Evolutionary conservation across 1,140 invertebrate genomes (phyloP).

Genomic region (Trachelipus rathkii): DNA sequence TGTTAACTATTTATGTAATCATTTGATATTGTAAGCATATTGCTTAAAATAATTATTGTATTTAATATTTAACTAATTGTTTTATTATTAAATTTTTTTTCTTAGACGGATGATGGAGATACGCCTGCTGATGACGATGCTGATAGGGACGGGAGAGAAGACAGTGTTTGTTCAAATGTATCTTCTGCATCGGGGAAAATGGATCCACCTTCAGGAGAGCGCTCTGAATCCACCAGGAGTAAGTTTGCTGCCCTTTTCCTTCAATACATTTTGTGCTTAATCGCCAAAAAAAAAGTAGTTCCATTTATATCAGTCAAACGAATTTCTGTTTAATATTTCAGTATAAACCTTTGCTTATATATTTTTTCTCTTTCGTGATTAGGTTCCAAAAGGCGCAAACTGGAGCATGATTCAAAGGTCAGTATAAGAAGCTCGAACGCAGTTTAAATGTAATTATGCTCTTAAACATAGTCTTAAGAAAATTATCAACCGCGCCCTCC

Average conservation of each 20-base stretch:
- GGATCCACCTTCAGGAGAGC: conserved; percentile 7
- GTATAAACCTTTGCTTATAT: background rate
- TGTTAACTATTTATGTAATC: too few species aligned
- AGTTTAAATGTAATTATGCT: conserved; percentile 2
- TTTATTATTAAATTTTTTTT: background rate
- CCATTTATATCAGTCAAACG: background rate
- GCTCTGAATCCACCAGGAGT: background rate
- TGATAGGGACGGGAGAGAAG: background rate
- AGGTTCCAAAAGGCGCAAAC: background rate
- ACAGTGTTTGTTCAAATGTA: background rate
- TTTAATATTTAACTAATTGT: too few species aligned
- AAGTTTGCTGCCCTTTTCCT: background rate
- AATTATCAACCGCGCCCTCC: background rate
- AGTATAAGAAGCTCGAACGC: background rate
- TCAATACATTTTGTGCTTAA: background rate
- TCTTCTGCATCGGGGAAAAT: background rate
- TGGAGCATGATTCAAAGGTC: background rate
- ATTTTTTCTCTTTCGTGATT: background rate
- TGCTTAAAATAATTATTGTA: too few species aligned
- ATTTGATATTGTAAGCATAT: too few species aligned
- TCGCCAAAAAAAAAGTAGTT: background rate
- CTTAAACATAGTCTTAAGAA: too few species aligned
- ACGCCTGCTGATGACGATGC: background rate
- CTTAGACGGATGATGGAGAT: background rate
- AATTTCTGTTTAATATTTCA: background rate